Evolutionary conservation across 64 coral and sea anemone genomes (phyloP), one percentile per base, ranked within the genome.

Genomic region (Porites australiensis): DNA sequence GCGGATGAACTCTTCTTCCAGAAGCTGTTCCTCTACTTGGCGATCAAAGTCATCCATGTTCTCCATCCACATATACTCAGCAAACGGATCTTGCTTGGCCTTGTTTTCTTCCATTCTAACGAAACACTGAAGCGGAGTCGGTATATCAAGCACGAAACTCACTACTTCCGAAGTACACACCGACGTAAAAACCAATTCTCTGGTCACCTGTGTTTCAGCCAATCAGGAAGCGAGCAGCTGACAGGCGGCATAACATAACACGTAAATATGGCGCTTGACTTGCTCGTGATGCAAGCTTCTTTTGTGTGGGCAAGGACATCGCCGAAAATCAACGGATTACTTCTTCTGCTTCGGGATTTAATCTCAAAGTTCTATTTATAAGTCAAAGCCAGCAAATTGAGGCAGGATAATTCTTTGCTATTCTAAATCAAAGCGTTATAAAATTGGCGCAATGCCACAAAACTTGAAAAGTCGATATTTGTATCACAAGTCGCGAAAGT

Each of bases 1-100:
- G 19, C 96, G 92, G 86, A 98, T 98, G 44, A 98, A 95, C 74
- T 98, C 96, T 54, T 98, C 93, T 85, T 98, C 96, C 19, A 88
- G 77, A 50, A 98, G 85, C 60, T 98, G 80, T 22, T 98, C 93
- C 52, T 95, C 77, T 9, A 90, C 80, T 61, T 95, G 66, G 74
- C 92, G 80, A 70, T 98, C 93, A 75, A 89, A 95, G 43, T 82
- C 93, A 44, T 98, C 96, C 79, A 98, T 89, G 14, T 92, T 92
- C 48, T 95, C 88, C 92, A 92, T 98, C 96, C 92, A 91, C 54
- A 87, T 88, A 74, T 82, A 91, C 54, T 98, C 92, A 76, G 94
- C 93, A 87, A 94, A 98, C 46, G 71, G 77, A 91, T 91, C 84
- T 73, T 51, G 68, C 49, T 91, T 83, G 16, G 18, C 88, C 65